A percentile compares a stretch with the other conserved stretches of the same genome.
Conservation (phyloP, 2,797 vertebrate genomes). For the Oreonectes daqikongensis region DNA sequence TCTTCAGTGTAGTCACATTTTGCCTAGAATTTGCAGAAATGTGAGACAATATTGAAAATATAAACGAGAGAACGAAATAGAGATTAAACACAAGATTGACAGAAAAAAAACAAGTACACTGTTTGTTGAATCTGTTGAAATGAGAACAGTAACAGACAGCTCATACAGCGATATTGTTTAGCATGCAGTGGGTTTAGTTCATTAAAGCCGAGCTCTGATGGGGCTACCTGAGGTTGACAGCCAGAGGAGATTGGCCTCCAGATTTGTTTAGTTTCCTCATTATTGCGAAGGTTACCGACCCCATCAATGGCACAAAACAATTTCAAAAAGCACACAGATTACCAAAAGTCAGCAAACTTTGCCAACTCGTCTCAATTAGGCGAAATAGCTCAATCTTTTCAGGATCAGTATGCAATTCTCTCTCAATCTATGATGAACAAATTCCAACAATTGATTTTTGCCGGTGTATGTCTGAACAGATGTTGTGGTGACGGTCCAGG, state of each 20-base stretch:
- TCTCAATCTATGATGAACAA: neutral
- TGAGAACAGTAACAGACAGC: neutral
- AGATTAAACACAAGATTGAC: no score
- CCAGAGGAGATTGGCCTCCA: constrained; percentile 57
- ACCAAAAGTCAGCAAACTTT: constrained; percentile 33
- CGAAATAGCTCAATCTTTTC: constrained; percentile 16
- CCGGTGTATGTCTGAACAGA: neutral
- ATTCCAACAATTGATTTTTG: constrained; percentile 5
- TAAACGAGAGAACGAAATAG: no score
- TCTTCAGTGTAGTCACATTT: no score
- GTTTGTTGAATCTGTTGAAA: constrained; percentile 3
- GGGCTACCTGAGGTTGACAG: constrained; percentile 52
- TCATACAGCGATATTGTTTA: constrained; percentile 42
- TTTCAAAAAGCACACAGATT: constrained; percentile 47
- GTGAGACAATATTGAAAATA: no score
- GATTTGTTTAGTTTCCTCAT: constrained; percentile 64
- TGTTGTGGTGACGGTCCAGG: constrained; percentile 6
- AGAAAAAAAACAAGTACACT: neutral
- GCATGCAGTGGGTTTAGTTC: constrained; percentile 53
- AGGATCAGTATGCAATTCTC: neutral
- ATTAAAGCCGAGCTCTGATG: constrained; percentile 53
- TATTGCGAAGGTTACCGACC: constrained; percentile 62
- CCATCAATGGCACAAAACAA: constrained; percentile 54
- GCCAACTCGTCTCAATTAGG: constrained; percentile 42
- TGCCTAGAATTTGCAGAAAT: no score